Evolutionary conservation across 2,113 vertebrate species (phyloP).

Genomic region (Ciconia maguari): DNA sequence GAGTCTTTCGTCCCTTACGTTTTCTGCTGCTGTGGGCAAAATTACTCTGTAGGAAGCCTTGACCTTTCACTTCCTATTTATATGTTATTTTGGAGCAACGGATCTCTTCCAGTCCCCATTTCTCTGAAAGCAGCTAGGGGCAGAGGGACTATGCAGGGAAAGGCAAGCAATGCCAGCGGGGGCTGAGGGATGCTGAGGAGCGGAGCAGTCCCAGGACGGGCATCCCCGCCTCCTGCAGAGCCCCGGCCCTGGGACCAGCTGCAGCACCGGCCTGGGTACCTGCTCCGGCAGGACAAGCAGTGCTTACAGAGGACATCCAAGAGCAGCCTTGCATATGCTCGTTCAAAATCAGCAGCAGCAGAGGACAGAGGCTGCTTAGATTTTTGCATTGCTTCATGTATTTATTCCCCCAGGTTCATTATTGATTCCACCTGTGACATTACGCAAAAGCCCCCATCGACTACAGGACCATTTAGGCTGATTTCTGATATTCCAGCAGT

Average conservation of each 20-base stretch:
- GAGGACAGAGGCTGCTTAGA: neutral
- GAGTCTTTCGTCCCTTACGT: neutral
- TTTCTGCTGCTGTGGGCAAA: neutral
- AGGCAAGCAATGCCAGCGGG: neutral
- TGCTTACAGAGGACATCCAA: neutral
- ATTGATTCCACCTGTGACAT: neutral
- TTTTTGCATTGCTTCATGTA: neutral
- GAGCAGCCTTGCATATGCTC: neutral
- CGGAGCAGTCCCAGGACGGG: rapidly evolving
- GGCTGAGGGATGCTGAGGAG: neutral
- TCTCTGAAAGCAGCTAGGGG: neutral
- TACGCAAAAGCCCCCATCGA: neutral
- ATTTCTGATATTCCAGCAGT: constrained; percentile 8
- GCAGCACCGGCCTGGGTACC: neutral
- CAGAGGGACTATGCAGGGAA: neutral
- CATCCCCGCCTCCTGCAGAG: neutral
- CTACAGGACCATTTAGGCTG: neutral
- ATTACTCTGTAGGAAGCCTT: neutral
- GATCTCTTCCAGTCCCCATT: neutral
- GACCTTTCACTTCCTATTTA: constrained; percentile 1
- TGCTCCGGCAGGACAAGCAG: neutral
- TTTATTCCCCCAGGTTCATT: neutral
- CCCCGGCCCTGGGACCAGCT: rapidly evolving
- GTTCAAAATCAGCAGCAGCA: neutral
- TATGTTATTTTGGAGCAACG: neutral